Evolutionary conservation across 2,797 vertebrate genomes (phyloP).

Genomic region (Saxicola maurus): DNA sequence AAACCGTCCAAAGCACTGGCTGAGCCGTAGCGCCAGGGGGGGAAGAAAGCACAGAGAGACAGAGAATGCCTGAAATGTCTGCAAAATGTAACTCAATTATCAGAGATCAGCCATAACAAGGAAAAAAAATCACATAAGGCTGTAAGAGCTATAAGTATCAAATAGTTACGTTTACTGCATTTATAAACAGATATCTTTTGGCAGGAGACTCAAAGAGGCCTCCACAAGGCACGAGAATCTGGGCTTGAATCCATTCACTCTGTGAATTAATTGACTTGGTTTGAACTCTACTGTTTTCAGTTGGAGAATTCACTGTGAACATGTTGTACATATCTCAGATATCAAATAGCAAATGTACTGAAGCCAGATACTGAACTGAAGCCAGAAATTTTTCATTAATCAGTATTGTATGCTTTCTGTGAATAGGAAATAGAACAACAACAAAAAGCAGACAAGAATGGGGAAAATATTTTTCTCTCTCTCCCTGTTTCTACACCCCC

Average conservation of each 20-base stretch:
- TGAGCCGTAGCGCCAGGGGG: slow-evolving; percentile 30
- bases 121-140: slow-evolving; percentile 68
- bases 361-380: slow-evolving; percentile 78
- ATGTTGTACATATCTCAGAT: slow-evolving; percentile 84
- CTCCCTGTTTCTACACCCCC: slow-evolving; percentile 60
- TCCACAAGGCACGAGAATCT: slow-evolving; percentile 77
- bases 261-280: slow-evolving; percentile 84
- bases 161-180: slow-evolving; percentile 74
- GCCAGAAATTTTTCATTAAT: slow-evolving; percentile 79
- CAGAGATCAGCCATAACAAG: slow-evolving; percentile 69
- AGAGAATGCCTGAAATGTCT: slow-evolving; percentile 59
- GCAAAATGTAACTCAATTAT: slow-evolving; percentile 69
- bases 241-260: slow-evolving; percentile 83
- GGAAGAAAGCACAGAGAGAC: slow-evolving; percentile 3
- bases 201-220: slow-evolving; percentile 79
- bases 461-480: slow-evolving; percentile 70
- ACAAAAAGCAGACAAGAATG: slow-evolving; percentile 70
- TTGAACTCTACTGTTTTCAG: slow-evolving; percentile 85
- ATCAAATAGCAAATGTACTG: slow-evolving; percentile 82
- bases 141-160: slow-evolving; percentile 73
- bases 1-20: slow-evolving; percentile 58
- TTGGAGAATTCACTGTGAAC: slow-evolving; percentile 87
- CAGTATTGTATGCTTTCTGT: slow-evolving; percentile 73
- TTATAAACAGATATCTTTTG: slow-evolving; percentile 82
- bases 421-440: slow-evolving; percentile 75